Conservation (phyloP, 1,140 invertebrate genomes). For the Popillia japonica region DNA sequence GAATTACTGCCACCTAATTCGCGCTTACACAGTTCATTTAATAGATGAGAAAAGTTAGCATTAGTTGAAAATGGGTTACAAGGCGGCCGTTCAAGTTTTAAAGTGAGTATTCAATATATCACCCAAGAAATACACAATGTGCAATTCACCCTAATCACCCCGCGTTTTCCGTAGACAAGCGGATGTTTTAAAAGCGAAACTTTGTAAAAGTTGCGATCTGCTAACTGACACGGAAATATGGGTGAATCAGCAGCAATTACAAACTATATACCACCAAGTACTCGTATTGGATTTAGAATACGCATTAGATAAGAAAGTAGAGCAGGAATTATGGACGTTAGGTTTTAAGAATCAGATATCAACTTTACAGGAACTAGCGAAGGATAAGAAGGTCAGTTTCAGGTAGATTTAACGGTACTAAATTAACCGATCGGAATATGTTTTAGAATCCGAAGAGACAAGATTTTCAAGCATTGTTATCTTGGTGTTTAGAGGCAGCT, state of each 20-base stretch:
- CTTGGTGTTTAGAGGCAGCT: slow-evolving; percentile 81
- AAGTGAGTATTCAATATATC: slow-evolving; percentile 64
- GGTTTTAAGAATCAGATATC: slow-evolving; percentile 90
- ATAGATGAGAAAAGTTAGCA: slow-evolving; percentile 29
- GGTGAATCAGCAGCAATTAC: slow-evolving; percentile 72
- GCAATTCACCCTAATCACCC: not conserved
- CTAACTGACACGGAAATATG: slow-evolving; percentile 69
- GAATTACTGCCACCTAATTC: slow-evolving; percentile 24
- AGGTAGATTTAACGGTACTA: no score
- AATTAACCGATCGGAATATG: not conserved
- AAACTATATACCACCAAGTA: slow-evolving; percentile 82
- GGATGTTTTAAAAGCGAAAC: slow-evolving; percentile 74
- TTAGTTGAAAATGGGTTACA: slow-evolving; percentile 67
- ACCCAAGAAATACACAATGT: not conserved
- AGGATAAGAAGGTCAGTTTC: slow-evolving; percentile 74
- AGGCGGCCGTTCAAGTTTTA: slow-evolving; percentile 74
- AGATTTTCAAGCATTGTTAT: slow-evolving; percentile 78
- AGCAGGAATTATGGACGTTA: slow-evolving; percentile 89
- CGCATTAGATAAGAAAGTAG: slow-evolving; percentile 88
- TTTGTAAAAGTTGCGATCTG: slow-evolving; percentile 69
- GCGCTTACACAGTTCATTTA: slow-evolving; percentile 17
- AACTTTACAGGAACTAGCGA: slow-evolving; percentile 75
- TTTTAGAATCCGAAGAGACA: slow-evolving; percentile 73
- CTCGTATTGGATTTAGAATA: slow-evolving; percentile 83
- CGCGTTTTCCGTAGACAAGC: slow-evolving; percentile 69